Percentiles rank a stretch among this genome's conserved stretches.
These are phyloP conservation scores for Druceiella hillmani DNA, from an alignment of 2,888 invertebrate genomes.

Conservation along the genomic window DNA sequence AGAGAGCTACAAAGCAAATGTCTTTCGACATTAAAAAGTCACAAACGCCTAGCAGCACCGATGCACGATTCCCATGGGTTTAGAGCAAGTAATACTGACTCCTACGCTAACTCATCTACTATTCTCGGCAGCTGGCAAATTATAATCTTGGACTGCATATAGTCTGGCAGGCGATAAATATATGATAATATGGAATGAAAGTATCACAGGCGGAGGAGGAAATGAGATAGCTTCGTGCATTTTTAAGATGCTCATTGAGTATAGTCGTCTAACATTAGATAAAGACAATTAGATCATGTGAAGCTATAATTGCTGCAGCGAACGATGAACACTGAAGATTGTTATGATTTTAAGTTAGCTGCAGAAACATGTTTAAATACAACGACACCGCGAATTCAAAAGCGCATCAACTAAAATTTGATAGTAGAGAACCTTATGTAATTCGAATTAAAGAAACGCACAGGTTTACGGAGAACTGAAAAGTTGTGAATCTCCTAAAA, in stretches of 20 bases:
- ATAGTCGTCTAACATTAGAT: conserved; percentile 5
- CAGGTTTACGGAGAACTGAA: conserved; percentile 1
- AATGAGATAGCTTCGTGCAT: conserved; percentile 9
- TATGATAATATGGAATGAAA: conserved; percentile 4
- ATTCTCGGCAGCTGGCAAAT: conserved; percentile 11
- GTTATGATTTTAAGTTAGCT: conserved; percentile 7
- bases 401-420: conserved; percentile 6
- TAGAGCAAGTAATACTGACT: conserved; percentile 7
- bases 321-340: conserved; percentile 6
- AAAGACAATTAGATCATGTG: conserved; percentile 8
- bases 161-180: conserved; percentile 4
- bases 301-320: conserved; percentile 7
- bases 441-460: conserved; percentile 10
- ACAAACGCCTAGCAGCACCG: conserved; percentile 10
- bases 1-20: conserved; percentile 10
- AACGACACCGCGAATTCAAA: conserved; percentile 1
- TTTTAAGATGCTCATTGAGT: too few species aligned
- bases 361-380: conserved; percentile 10
- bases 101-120: conserved; percentile 8
- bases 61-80: conserved; percentile 6
- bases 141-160: conserved; percentile 10
- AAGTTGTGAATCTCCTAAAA: conserved; percentile 27
- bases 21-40: conserved; percentile 10
- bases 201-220: conserved; percentile 8
- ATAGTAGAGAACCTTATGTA: conserved; percentile 5